Conservation (phyloP, 2,888 invertebrate species). For the Tipula unca region DNA sequence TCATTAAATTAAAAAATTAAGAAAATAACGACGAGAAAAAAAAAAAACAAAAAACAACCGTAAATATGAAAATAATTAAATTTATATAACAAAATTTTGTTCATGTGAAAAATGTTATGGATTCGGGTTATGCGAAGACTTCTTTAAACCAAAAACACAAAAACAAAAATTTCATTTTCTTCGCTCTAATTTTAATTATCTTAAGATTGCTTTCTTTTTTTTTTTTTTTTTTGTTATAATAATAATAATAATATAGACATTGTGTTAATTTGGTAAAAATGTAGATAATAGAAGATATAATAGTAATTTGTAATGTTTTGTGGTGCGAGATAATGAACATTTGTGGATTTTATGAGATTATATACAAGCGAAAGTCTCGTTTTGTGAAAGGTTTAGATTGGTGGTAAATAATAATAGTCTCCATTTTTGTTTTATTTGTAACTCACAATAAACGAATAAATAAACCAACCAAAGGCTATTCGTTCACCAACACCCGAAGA, state of each 20-base stretch:
- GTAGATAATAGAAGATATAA: not conserved
- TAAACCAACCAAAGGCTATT: too few species aligned
- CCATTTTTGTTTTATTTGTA: not conserved
- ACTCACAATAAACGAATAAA: too few species aligned
- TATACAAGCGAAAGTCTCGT: not conserved
- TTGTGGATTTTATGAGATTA: not conserved
- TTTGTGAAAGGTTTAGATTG: not conserved
- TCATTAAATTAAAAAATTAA: constrained; percentile 8
- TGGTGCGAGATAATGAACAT: not conserved
- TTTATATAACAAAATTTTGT: not conserved
- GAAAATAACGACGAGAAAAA: not conserved
- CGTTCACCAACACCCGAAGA: too few species aligned
- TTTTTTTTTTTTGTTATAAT: not conserved
- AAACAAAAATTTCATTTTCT: not conserved
- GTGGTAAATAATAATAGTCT: not conserved
- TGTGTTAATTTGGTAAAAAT: not conserved
- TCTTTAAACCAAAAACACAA: not conserved
- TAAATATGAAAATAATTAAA: constrained; percentile 14
- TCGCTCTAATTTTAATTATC: constrained; percentile 8
- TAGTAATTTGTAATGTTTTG: constrained; percentile 14
- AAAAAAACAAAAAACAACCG: not conserved
- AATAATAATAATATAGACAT: not conserved
- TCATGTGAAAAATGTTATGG: not conserved
- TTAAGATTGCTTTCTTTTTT: not conserved
- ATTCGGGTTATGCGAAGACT: not conserved